Conservation (phyloP, 2,113 vertebrate genomes). For the Candoia aspera region DNA sequence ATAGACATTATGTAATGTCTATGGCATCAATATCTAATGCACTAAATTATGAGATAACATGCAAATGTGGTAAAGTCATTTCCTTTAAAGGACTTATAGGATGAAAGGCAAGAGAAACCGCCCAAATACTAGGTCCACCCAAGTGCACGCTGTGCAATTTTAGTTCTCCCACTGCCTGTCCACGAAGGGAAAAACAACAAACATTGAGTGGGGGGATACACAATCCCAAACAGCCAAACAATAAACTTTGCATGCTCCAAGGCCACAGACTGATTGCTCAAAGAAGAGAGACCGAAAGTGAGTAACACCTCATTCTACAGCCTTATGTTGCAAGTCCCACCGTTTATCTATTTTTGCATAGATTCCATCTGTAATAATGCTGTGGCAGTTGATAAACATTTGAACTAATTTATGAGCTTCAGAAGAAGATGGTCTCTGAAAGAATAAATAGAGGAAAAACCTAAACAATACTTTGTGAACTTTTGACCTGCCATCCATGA, state of each 20-base stretch:
- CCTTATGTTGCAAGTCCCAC: no score
- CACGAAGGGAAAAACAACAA: no score
- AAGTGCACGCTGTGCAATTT: background rate
- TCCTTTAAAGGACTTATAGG: background rate
- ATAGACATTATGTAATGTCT: background rate
- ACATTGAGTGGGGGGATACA: no score
- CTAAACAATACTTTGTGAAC: background rate
- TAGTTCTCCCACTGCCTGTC: background rate
- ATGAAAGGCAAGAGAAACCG: background rate
- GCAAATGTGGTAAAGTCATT: no score
- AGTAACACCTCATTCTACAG: no score
- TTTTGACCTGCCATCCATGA: background rate
- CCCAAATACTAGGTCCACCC: background rate
- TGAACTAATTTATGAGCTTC: background rate
- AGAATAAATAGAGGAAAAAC: background rate
- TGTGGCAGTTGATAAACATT: no score
- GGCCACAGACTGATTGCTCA: background rate
- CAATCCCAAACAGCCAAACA: background rate
- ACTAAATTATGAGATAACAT: no score
- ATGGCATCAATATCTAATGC: no score
- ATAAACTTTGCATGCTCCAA: background rate
- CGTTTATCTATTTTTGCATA: no score
- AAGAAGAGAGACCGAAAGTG: background rate
- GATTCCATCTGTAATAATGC: no score
- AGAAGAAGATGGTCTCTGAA: background rate